These are phyloP conservation scores for Muschampia plurimacula DNA, from an alignment of 2,888 invertebrate genomes.

Conservation along the genomic window DNA sequence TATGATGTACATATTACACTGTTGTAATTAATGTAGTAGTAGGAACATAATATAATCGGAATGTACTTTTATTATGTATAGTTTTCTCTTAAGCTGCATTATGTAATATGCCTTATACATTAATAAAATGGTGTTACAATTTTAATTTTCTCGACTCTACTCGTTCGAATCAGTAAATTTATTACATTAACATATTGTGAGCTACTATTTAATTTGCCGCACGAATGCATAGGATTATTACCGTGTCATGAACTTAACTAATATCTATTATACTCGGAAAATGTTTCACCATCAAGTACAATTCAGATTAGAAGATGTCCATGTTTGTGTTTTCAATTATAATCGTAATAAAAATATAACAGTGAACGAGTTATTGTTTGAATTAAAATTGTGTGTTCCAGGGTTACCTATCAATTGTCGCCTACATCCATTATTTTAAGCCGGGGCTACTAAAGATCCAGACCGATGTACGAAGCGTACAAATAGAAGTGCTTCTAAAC, in stretches of 20 bases:
- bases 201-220: conserved; percentile 3
- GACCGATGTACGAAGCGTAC: conserved; percentile 50
- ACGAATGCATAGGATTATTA: conserved; percentile 4
- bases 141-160: no score
- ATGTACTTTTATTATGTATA: no score
- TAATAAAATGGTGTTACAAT: no score
- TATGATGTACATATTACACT: no score
- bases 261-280: background rate
- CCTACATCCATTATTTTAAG: conserved; percentile 62
- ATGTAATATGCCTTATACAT: no score
- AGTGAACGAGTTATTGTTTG: background rate
- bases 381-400: conserved; percentile 49
- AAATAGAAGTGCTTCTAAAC: conserved; percentile 48
- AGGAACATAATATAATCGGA: no score
- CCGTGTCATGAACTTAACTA: background rate
- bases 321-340: conserved; percentile 29
- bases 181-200: background rate
- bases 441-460: conserved; percentile 63
- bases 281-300: conserved; percentile 24
- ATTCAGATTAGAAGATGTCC: conserved; percentile 13
- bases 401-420: conserved; percentile 59
- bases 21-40: no score
- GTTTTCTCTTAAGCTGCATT: no score
- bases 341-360: background rate
- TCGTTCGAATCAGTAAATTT: no score